A percentile compares a stretch with the other conserved stretches of the same genome.
Evolutionary conservation across 1,140 invertebrate genomes (phyloP).

Genomic region (Brachionus koreanus): DNA sequence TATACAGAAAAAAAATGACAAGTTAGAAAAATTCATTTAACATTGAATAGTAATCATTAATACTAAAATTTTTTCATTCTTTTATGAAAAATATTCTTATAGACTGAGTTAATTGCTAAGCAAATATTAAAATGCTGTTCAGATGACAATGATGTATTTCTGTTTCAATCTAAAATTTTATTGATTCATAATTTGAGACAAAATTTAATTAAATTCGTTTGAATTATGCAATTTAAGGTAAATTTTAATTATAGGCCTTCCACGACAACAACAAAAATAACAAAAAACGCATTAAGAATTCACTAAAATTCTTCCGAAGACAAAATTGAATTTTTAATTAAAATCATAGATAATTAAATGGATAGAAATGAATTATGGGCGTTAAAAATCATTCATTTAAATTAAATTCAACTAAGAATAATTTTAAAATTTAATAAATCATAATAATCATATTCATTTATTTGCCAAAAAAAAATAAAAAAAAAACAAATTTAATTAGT

Average conservation of each 20-base stretch:
- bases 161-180: not conserved
- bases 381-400: not conserved
- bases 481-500: not conserved
- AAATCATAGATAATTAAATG: not conserved
- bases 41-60: too few species aligned
- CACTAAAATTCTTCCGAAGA: too few species aligned
- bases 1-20: too few species aligned
- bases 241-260: not conserved
- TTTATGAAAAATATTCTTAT: too few species aligned
- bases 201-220: not conserved
- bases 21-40: too few species aligned
- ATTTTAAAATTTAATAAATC: not conserved
- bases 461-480: not conserved
- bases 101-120: too few species aligned
- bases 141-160: not conserved
- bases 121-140: not conserved
- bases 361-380: too few species aligned
- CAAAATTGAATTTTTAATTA: not conserved
- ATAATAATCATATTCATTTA: constrained; percentile 7
- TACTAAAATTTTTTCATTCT: too few species aligned
- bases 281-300: not conserved
- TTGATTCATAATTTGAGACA: not conserved
- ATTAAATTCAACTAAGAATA: not conserved
- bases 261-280: too few species aligned
- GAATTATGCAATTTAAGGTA: not conserved